Evolutionary conservation across 2,113 vertebrate species (phyloP).

Genomic region (Lucifuga dentata): DNA sequence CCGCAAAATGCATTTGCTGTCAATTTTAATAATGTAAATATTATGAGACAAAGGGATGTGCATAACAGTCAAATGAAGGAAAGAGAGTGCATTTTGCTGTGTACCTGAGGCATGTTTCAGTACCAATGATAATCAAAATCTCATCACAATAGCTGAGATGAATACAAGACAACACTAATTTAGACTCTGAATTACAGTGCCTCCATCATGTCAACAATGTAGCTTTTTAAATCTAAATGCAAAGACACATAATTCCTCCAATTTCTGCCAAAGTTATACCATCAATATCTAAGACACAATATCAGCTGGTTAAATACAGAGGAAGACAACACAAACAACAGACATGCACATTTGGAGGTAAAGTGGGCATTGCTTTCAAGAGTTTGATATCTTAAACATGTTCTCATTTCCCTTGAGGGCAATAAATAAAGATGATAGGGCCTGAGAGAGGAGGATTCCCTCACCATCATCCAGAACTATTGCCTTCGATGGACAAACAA

Average conservation of each 20-base stretch:
- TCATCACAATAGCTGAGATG: too few relatives aligned
- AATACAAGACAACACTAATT: background rate
- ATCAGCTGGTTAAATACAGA: background rate
- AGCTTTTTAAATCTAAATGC: background rate
- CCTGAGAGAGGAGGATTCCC: slow-evolving; percentile 6
- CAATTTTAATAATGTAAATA: too few relatives aligned
- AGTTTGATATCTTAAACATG: background rate
- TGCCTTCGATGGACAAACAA: slow-evolving; percentile 22
- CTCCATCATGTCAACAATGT: background rate
- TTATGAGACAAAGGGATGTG: too few relatives aligned
- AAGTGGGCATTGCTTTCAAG: background rate
- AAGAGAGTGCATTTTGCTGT: too few relatives aligned
- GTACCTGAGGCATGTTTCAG: too few relatives aligned
- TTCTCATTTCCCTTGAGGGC: background rate
- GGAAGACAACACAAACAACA: background rate
- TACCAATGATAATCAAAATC: too few relatives aligned
- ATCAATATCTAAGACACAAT: background rate
- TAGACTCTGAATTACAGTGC: slow-evolving; percentile 1
- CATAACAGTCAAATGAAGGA: too few relatives aligned
- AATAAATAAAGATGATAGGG: slow-evolving; percentile 23
- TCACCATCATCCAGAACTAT: background rate
- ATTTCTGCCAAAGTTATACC: slow-evolving; percentile 1
- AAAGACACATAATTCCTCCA: background rate
- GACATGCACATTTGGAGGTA: background rate
- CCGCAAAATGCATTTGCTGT: too few relatives aligned